Evolutionary conservation across 2,888 invertebrate genomes (phyloP), one percentile per base, ranked within the genome.

Genomic region (Synergus japonicus): DNA sequence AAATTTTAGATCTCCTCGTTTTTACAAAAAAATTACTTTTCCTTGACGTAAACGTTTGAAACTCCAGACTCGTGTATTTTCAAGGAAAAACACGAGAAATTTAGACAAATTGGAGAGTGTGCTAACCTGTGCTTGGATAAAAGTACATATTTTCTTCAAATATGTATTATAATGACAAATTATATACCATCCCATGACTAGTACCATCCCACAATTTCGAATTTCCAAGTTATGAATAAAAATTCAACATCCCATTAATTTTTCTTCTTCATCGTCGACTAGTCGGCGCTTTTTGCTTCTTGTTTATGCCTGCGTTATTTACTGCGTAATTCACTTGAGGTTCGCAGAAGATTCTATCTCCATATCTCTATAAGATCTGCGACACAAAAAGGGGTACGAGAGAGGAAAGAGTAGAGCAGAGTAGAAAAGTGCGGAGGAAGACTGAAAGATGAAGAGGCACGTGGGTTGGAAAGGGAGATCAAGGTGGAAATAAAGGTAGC

Each of bases 311-410:
- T 49, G 54, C 79, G 54, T 77, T 77, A 77, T 29, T 29, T 29
- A 29, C 29, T 29, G 29, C 29, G 29, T 79, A 77, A 79, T 79
- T 79, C 79, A 77, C 49, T 54, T 77, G 41, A 54, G 77, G 65
- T 79, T 79, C 65, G 65, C 63, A 41, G 49, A 79, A 60, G 76
- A 63, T 63, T 49, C 22, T 64, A 79, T 79, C 79, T 77, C 54
- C 41, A 41, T 58, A 49, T 73, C 29, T 69, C 15, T 54, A 37
- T 54, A 37, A 73, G 69, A 73, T 49, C 29, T 29, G 37, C 76
- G 63, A 76, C 76, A 63, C 43, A 60, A 18, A 76, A 44, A n/a
- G 60, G 60, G 43, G 15, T 76, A 77, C 63, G 63, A 15, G n/a
- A n/a, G 22, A 37, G 46, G 46, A 58, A 63, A 46, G 29, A 29